Conservation (phyloP, 1,140 invertebrate genomes). For the Phocides pigmalion region DNA sequence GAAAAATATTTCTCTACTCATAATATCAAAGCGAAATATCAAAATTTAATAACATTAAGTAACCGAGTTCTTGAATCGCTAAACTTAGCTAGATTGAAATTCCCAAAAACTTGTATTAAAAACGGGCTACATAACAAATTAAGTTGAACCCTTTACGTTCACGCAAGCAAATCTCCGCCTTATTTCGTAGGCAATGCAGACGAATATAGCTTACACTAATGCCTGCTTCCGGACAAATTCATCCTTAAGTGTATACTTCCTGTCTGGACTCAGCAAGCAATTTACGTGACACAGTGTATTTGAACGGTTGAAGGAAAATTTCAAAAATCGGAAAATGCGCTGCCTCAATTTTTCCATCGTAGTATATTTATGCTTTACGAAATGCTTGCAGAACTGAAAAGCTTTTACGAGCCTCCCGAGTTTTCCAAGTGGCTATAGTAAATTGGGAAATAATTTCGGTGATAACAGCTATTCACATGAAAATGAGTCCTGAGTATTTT, state of each 20-base stretch:
- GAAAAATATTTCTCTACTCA: too few relatives aligned
- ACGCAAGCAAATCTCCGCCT: neutral
- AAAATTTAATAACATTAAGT: too few relatives aligned
- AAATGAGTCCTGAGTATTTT: neutral
- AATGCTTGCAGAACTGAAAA: constrained; percentile 7
- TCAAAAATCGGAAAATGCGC: constrained; percentile 24
- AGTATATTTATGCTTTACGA: constrained; percentile 4
- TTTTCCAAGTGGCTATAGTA: constrained; percentile 5
- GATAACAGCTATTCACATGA: constrained; percentile 12
- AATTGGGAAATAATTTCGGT: constrained; percentile 6
- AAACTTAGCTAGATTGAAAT: constrained; percentile 12
- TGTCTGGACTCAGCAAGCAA: constrained; percentile 24
- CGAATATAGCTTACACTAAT: constrained; percentile 7
- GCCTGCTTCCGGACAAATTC: constrained; percentile 1
- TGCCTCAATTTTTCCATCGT: constrained; percentile 3
- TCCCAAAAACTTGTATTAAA: constrained; percentile 10
- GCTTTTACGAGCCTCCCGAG: constrained; percentile 3
- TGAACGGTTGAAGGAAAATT: constrained; percentile 24
- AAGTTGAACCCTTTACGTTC: neutral
- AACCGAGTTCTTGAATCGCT: neutral
- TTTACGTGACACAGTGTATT: constrained; percentile 28
- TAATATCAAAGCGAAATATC: too few relatives aligned
- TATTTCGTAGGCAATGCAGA: neutral
- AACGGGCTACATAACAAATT: constrained; percentile 6
- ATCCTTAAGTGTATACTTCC: constrained; percentile 26